These are phyloP conservation scores for Apistogramma diplotaenia DNA, from an alignment of 2,113 vertebrate genomes.

Conservation along the genomic window DNA sequence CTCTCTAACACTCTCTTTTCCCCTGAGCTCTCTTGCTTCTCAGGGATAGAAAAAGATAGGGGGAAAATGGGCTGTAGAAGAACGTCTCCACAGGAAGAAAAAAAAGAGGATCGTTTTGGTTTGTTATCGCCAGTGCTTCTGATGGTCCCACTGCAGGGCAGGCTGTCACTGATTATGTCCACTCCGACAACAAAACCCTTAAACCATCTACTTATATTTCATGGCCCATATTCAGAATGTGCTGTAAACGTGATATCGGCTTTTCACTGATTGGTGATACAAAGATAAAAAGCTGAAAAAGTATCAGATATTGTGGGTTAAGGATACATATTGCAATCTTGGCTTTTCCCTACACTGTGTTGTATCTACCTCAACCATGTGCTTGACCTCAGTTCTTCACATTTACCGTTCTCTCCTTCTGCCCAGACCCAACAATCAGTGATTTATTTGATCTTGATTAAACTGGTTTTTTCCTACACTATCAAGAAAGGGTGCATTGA, in stretches of 20 bases:
- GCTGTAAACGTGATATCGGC: neutral
- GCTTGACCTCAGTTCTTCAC: constrained; percentile 32
- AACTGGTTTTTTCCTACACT: constrained; percentile 7
- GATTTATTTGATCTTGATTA: constrained; percentile 55
- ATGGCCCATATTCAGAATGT: neutral
- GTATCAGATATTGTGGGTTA: neutral
- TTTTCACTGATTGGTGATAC: neutral
- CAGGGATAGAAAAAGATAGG: constrained; percentile 10
- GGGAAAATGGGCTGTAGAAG: constrained; percentile 4
- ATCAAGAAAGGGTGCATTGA: constrained; percentile 15
- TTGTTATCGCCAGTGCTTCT: neutral
- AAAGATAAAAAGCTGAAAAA: neutral
- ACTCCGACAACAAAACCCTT: neutral
- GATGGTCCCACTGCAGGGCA: neutral
- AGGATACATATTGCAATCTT: constrained; percentile 6
- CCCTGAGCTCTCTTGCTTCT: constrained; percentile 1
- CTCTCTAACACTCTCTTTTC: neutral
- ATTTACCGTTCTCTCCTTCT: neutral
- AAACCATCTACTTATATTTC: neutral
- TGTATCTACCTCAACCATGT: constrained; percentile 5
- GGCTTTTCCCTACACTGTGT: constrained; percentile 11
- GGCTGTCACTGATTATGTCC: neutral
- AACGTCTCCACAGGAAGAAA: neutral
- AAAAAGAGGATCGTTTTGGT: constrained; percentile 1
- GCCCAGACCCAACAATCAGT: constrained; percentile 30